Base-by-base conservation (phyloP, 2,797 vertebrate species). In the Phrynocephalus guinanensis region DNA sequence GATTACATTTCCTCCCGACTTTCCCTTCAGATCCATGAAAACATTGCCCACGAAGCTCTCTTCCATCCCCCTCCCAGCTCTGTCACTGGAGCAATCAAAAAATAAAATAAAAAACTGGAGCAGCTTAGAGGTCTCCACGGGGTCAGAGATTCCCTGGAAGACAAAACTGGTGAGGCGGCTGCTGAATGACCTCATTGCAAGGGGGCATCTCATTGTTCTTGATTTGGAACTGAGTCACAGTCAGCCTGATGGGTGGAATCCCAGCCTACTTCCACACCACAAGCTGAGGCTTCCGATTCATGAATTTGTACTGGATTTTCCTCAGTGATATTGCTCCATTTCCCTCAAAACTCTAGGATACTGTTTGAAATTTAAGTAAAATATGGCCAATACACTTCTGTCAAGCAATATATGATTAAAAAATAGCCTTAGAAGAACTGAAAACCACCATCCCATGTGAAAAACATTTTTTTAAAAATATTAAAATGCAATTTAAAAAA, bases 91-190 rank as follows among this genome's bases (percentile, higher is more conserved):
- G 48, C n/a, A 70, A 77, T 56, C 13, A 76, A 33, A 71, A 56
- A 70, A 52, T 38, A 79, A 82, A 87, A 87, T 28, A 52, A 63
- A 79, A 82, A 87, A 87, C n/a, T 83, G 73, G 86, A 87, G 48
- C 80, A 83, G 86, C 30, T n/a, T 11, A 15, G 63, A 48, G 86
- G 80, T 87, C 86, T 82, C 48, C 66, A 28, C n/a, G 56, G 73
- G 86, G 86, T 87, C 80, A 83, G 63, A 87, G 86, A 44, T 66
- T 83, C 86, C 86, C 80, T 16, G 72, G 86, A 87, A 87, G 86
- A 83, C 72, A 83, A 82, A 82, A 87, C 20, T 87, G 86, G 78
- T 16, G 60, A 83, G 73, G 80, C 63, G 73, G 80, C 80, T 52
- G 63, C 44, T 77, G 60, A 76, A 82, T 56, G 60, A 87, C 80